Percentiles rank a stretch among this genome's conserved stretches.
phyloP scores from a whole-genome alignment of 2,888 invertebrate genomes.

The Nomada ferruginata region DNA sequence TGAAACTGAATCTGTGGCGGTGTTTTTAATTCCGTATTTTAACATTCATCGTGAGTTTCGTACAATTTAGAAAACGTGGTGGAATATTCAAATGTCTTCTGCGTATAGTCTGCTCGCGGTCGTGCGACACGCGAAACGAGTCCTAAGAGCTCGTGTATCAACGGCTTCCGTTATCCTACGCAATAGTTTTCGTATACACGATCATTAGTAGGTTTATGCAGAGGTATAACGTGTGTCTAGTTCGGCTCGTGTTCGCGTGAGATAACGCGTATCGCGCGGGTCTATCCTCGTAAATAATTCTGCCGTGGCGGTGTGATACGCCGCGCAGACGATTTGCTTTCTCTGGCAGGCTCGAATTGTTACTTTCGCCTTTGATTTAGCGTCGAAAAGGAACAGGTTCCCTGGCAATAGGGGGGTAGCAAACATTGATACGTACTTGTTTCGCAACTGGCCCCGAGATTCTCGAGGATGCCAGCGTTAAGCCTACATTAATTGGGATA shows the following conservation, averaged over 20 bases:
- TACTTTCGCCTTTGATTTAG: slow-evolving; percentile 42
- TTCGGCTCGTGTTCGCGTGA: background rate
- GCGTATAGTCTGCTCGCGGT: too few relatives aligned
- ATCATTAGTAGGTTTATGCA: slow-evolving; percentile 1
- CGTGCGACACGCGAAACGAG: background rate
- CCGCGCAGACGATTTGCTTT: slow-evolving; percentile 26
- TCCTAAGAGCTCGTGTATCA: background rate
- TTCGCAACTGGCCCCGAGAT: slow-evolving; percentile 8
- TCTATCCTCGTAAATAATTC: slow-evolving; percentile 22
- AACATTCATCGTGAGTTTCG: too few relatives aligned
- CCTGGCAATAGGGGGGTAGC: slow-evolving; percentile 6
- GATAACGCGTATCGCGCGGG: background rate
- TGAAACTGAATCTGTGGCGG: too few relatives aligned
- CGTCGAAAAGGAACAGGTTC: slow-evolving; percentile 28
- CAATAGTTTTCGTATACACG: background rate
- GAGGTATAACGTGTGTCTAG: background rate
- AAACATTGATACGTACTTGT: slow-evolving; percentile 21
- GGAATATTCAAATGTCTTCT: too few relatives aligned
- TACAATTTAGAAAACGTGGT: too few relatives aligned
- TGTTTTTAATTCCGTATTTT: too few relatives aligned
- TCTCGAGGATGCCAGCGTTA: background rate
- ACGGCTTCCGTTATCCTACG: background rate
- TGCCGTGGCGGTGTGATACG: background rate
- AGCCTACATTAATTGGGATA: slow-evolving; percentile 2
- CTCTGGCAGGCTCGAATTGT: slow-evolving; percentile 26